A percentile compares a stretch with the other conserved stretches of the same genome.
phyloP scores from a whole-genome alignment of 2,888 invertebrate genomes.

The Anticlea derivata region DNA sequence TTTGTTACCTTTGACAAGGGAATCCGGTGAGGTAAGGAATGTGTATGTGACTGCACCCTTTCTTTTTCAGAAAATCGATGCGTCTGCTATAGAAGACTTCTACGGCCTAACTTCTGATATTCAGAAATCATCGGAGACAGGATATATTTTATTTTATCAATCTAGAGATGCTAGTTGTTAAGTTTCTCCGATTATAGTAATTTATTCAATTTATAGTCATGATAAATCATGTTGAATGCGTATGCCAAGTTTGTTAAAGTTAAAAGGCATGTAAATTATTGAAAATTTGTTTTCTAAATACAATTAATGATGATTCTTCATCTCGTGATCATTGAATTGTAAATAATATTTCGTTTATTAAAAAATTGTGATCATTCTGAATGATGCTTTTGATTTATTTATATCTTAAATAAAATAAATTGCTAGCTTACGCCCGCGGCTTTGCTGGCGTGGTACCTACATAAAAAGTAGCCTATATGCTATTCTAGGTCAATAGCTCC shows the following conservation, averaged over 20 bases:
- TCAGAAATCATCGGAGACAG: slow-evolving; percentile 99
- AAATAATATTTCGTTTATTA: slow-evolving; percentile 75
- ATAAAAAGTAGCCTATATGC: no score
- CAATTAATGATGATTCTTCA: slow-evolving; percentile 49
- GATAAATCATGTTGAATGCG: slow-evolving; percentile 66
- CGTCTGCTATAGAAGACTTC: slow-evolving; percentile 99
- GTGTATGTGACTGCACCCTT: no score
- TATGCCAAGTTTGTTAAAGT: slow-evolving; percentile 80
- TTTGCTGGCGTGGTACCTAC: no score
- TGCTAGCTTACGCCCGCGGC: no score
- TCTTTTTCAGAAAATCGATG: slow-evolving; percentile 96
- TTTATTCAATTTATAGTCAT: slow-evolving; percentile 74
- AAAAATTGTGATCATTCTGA: slow-evolving; percentile 63
- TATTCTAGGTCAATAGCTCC: no score
- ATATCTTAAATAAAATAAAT: no score
- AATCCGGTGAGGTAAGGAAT: no score
- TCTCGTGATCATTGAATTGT: slow-evolving; percentile 65
- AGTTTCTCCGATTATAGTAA: slow-evolving; percentile 73
- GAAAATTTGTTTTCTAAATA: slow-evolving; percentile 55
- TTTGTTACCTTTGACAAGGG: no score
- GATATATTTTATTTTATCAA: slow-evolving; percentile 99
- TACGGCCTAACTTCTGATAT: slow-evolving; percentile 99
- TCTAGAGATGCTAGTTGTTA: slow-evolving; percentile 90
- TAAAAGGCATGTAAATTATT: slow-evolving; percentile 74
- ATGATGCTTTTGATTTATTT: slow-evolving; percentile 33